These are phyloP conservation scores for Silurus glanis DNA, from an alignment of 2,113 vertebrate genomes.

Conservation along the genomic window DNA sequence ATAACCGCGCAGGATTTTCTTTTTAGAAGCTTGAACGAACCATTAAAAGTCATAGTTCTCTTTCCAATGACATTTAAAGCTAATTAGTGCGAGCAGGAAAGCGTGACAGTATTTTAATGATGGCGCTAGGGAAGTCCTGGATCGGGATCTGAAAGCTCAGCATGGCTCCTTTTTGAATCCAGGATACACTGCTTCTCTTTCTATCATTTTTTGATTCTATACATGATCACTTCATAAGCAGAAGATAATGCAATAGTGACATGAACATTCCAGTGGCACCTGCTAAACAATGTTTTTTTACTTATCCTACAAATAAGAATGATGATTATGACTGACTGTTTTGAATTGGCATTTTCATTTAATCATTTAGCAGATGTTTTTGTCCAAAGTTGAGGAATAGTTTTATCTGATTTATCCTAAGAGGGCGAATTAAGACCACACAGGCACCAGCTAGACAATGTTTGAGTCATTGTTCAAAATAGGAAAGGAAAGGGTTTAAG, in stretches of 20 bases:
- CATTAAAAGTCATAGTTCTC: slow-evolving; percentile 15
- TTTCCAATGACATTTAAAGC: slow-evolving; percentile 52
- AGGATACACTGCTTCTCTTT: background rate
- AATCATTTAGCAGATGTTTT: no score
- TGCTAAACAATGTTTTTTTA: background rate
- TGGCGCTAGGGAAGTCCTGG: background rate
- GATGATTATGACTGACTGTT: background rate
- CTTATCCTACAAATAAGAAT: background rate
- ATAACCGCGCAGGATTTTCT: slow-evolving; percentile 6
- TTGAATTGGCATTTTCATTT: background rate
- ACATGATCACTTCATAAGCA: background rate
- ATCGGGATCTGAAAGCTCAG: background rate
- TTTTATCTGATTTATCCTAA: no score
- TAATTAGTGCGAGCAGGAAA: slow-evolving; percentile 45
- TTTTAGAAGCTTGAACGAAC: background rate
- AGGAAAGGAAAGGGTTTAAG: no score
- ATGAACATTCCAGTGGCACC: background rate
- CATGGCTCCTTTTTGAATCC: background rate
- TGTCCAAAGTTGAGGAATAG: no score
- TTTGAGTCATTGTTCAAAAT: no score
- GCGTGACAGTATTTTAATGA: slow-evolving; percentile 43
- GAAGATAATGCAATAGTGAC: background rate
- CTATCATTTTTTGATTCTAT: background rate
- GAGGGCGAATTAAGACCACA: no score
- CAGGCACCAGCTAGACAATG: no score